phyloP scores from a whole-genome alignment of 2,888 invertebrate genomes.

The Ectropis crepuscularia region DNA sequence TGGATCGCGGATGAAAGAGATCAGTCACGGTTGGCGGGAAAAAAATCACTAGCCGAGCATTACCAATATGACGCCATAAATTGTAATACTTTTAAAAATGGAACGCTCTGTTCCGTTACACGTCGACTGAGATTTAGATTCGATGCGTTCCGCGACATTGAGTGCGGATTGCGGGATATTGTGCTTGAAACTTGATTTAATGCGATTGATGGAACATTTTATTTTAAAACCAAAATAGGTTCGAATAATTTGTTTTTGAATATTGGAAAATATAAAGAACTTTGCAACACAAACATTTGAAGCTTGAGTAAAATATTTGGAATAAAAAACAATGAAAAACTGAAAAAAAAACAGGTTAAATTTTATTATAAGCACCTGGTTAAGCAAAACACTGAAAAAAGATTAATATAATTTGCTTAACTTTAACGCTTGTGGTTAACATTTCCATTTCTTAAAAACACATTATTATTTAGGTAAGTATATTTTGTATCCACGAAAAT shows the following conservation, averaged over 20 bases:
- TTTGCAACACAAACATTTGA: too few species aligned
- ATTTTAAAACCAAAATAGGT: neutral
- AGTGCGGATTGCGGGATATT: conserved; percentile 66
- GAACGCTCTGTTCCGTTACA: conserved; percentile 53
- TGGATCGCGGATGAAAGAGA: conserved; percentile 34
- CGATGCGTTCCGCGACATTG: conserved; percentile 80
- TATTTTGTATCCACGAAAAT: neutral
- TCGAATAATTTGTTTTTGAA: neutral
- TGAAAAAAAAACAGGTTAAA: too few species aligned
- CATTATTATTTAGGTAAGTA: neutral
- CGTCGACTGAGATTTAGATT: conserved; percentile 50
- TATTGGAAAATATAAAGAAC: too few species aligned
- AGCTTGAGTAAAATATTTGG: too few species aligned
- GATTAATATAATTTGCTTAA: too few species aligned
- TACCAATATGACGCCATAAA: conserved; percentile 68
- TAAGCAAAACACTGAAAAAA: too few species aligned
- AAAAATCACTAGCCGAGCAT: conserved; percentile 59
- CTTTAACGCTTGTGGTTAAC: too few species aligned
- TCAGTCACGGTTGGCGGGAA: conserved; percentile 62
- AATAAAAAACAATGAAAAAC: too few species aligned
- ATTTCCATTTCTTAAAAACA: too few species aligned
- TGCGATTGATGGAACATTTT: conserved; percentile 46
- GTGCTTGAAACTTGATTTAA: conserved; percentile 72
- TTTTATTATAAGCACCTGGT: too few species aligned
- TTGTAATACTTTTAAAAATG: conserved; percentile 73